Percentiles rank a stretch among this genome's conserved stretches.
These are phyloP conservation scores for Cremastobaeus sp. DNA, from an alignment of 2,888 invertebrate species.

Conservation along the genomic window DNA sequence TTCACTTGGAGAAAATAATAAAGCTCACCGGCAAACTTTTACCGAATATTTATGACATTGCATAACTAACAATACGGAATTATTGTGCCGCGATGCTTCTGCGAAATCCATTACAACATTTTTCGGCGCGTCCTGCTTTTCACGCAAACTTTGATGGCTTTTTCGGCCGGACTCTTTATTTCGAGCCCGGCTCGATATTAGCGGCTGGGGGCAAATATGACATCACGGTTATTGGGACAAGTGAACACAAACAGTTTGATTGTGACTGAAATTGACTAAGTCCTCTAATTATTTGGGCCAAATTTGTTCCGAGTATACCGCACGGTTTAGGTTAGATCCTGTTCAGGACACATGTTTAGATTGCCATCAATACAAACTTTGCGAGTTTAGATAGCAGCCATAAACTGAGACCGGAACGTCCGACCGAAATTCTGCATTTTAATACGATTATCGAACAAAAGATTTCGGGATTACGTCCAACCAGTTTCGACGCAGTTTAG, in stretches of 20 bases:
- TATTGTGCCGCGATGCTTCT: conserved; percentile 40
- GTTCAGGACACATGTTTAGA: conserved; percentile 59
- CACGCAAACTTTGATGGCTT: too few relatives aligned
- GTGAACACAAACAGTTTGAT: conserved; percentile 50
- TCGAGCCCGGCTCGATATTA: too few relatives aligned
- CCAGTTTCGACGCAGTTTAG: not conserved
- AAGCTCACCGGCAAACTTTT: conserved; percentile 45
- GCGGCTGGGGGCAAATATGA: not conserved
- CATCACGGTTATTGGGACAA: conserved; percentile 32
- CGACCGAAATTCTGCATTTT: conserved; percentile 46
- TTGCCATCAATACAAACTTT: conserved; percentile 57
- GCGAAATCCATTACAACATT: conserved; percentile 40
- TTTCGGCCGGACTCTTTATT: too few relatives aligned
- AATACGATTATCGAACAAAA: conserved; percentile 38
- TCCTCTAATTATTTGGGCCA: conserved; percentile 52
- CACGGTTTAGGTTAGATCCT: conserved; percentile 52
- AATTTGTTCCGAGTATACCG: conserved; percentile 47
- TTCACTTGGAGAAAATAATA: conserved; percentile 56
- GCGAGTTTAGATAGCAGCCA: conserved; percentile 54
- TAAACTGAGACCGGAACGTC: conserved; percentile 46
- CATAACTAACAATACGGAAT: conserved; percentile 50
- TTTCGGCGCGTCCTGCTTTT: too few relatives aligned
- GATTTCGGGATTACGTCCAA: not conserved
- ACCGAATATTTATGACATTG: conserved; percentile 51
- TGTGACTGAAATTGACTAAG: conserved; percentile 53